Evolutionary conservation across 2,797 vertebrate genomes (phyloP), one percentile per base, ranked within the genome.

Genomic region (Sciurus vulgaris): DNA sequence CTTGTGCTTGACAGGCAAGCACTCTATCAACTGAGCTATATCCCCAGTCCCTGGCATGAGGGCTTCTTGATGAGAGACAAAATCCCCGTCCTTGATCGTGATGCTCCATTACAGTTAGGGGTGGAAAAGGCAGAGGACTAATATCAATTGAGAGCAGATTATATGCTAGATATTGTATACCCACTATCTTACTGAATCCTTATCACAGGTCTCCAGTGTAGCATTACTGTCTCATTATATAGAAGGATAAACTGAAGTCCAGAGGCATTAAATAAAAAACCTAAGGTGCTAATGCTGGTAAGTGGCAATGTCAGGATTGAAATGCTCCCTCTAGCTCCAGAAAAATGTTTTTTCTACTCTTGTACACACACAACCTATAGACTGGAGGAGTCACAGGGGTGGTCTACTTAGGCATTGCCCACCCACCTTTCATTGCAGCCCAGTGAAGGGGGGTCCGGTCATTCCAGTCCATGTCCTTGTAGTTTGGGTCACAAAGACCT

Each of bases 371-470:
- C 49, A 13, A 28, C 47, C 59, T 59, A 7, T 30, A 56, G 38
- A 79, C 5, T 3, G 2, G 76, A 10, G 59, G 30, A 4, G 15
- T 54, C 38, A 13, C 28, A 73, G 35, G 38, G 2, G n/a, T 4
- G 18, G 2, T 76, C 20, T 3, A 28, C 7, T 0, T 0, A 5
- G 28, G 30, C 30, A 14, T 2, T 30, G 24, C n/a, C 51, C 38
- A 30, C 86, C 95, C 96, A 99, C 99, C 99, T 98, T 97, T 99
- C 9, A 98, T 99, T 24, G 99, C 99, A 7, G 99, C 99, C 99
- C 99, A 99, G 98, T 99, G 99, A 24, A 99, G 98, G 0, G 99
- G 98, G 0, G 99, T 99, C 97, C 99, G 99, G 97, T 98, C 97
- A 54, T 99, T 98, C 99, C 99, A 99, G 97, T 99, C 99, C 0